Conservation (phyloP, 2,113 vertebrate species). For the Felis catus region F.catus_Fca126_mat1.0 CM031413.1:77052001-77052500, state of each 20-base stretch:
- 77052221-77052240: neutral
- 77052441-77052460: neutral
- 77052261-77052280: neutral
- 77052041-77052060: no score
- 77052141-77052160: neutral
- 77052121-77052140: no score
- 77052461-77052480: neutral
- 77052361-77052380: neutral
- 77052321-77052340: neutral
- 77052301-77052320: neutral
- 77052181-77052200: neutral
- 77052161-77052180: constrained; percentile 16
- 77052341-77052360: neutral
- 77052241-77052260: neutral
- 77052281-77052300: neutral
- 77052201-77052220: neutral
- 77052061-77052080: no score
- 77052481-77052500: neutral
- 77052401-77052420: neutral
- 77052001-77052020: no score
- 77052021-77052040: no score
- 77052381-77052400: neutral
- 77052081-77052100: no score
- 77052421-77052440: neutral
- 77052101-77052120: no score